Conservation (phyloP, 2,797 vertebrate species). For the Sternotherus odoratus region DNA sequence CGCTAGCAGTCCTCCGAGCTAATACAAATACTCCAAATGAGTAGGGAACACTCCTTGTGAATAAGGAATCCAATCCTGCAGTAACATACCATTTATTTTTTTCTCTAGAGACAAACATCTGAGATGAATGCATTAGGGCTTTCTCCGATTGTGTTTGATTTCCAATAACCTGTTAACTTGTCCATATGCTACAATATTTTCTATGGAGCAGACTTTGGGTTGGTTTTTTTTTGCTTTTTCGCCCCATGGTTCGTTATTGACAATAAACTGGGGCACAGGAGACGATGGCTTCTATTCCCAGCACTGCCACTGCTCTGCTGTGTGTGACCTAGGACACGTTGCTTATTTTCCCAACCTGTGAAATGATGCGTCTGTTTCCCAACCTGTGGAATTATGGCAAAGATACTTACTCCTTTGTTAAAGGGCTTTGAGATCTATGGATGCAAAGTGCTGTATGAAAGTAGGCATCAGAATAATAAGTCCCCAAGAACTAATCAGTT, state of each 20-base stretch:
- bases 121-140: not conserved
- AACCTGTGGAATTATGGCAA: not conserved
- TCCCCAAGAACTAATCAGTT: not conserved
- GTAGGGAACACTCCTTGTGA: fast-evolving
- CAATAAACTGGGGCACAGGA: not conserved
- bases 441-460: not conserved
- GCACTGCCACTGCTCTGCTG: fast-evolving
- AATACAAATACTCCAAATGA: no score
- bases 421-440: not conserved
- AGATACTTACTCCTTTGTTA: not conserved
- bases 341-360: not conserved
- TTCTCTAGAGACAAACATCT: fast-evolving
- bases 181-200: fast-evolving
- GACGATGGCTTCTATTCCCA: not conserved
- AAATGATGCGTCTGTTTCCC: slow-evolving; percentile 8
- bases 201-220: not conserved
- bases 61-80: not conserved
- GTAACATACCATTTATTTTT: not conserved
- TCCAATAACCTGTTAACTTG: not conserved
- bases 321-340: not conserved
- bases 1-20: not conserved
- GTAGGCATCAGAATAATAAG: not conserved
- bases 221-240: not conserved
- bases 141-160: not conserved
- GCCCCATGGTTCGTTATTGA: fast-evolving